These are phyloP conservation scores for Pangasius sanitwongsei DNA, from an alignment of 2,797 vertebrate species.

Conservation along the genomic window DNA sequence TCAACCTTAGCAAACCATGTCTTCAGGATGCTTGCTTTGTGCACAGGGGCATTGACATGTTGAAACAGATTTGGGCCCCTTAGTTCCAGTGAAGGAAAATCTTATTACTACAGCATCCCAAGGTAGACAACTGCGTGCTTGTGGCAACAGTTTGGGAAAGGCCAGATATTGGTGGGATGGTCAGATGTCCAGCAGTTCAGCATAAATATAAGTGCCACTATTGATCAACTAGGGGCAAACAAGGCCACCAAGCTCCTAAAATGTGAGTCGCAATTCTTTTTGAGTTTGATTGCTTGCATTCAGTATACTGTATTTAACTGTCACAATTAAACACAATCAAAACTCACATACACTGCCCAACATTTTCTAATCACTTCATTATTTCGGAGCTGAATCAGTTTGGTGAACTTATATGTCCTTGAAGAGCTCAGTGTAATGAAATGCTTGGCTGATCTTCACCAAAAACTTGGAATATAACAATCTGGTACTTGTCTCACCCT, in stretches of 20 bases:
- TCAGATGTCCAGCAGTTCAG: background rate
- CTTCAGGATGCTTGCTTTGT: background rate
- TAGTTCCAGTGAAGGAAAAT: background rate
- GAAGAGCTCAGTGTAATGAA: background rate
- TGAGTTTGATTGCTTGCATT: background rate
- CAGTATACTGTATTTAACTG: background rate
- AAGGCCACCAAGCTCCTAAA: background rate
- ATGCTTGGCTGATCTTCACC: background rate
- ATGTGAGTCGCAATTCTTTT: background rate
- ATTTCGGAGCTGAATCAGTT: background rate
- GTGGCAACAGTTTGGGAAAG: background rate
- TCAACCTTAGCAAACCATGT: background rate
- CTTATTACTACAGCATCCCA: background rate
- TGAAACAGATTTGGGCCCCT: background rate
- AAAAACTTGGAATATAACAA: background rate
- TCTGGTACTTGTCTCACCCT: background rate
- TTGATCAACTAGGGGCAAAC: background rate
- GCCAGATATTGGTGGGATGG: background rate
- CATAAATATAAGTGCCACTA: background rate
- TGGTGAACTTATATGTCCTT: background rate
- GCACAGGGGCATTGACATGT: too few species aligned
- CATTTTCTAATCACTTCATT: background rate
- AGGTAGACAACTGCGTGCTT: background rate
- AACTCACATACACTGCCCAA: background rate
- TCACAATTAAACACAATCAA: background rate